Percentiles rank a stretch among this genome's conserved stretches.
Evolutionary conservation across 2,797 vertebrate genomes (phyloP).

Genomic region (Enteromius unitaeniatus): DNA sequence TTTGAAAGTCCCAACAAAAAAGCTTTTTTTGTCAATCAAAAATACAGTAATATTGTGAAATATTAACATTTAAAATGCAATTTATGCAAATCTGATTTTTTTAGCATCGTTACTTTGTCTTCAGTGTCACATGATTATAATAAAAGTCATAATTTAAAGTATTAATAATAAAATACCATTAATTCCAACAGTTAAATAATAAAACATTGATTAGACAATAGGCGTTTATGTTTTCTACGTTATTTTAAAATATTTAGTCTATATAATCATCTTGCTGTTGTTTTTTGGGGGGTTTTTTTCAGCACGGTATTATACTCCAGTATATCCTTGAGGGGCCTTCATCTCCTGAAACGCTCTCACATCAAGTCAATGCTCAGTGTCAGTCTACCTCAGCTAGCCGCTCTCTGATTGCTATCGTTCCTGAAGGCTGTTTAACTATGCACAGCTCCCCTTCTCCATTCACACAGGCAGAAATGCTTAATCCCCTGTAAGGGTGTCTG

Average conservation of each 20-base stretch:
- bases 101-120: background rate
- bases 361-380: conserved; percentile 58
- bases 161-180: background rate
- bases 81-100: background rate
- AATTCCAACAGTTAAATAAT: background rate
- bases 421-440: conserved; percentile 61
- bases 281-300: background rate
- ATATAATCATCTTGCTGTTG: background rate
- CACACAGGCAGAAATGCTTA: conserved; percentile 58
- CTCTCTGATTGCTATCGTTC: conserved; percentile 55
- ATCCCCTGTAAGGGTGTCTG: conserved; percentile 63
- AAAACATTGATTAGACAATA: background rate
- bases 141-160: background rate
- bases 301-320: conserved; percentile 27
- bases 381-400: conserved; percentile 54
- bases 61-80: background rate
- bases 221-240: background rate
- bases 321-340: conserved; percentile 51
- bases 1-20: background rate
- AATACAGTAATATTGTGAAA: background rate
- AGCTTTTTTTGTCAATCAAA: background rate
- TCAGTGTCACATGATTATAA: background rate
- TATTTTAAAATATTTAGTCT: background rate
- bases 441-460: conserved; percentile 62
- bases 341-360: conserved; percentile 60